phyloP scores from a whole-genome alignment of 2,113 vertebrate genomes.

The Phodopus roborovskii region DNA sequence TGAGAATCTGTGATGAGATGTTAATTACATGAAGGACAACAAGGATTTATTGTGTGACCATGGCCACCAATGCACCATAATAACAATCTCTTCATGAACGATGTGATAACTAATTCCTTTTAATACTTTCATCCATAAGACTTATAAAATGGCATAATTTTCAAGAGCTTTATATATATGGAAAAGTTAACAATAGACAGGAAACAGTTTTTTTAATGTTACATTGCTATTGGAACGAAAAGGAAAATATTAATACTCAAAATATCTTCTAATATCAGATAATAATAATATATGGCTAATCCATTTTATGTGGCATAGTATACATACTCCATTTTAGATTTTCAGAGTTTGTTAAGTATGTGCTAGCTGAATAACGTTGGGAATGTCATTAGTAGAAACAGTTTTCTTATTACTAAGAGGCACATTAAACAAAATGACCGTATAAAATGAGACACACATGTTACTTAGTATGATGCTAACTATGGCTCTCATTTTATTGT shows the following conservation, averaged over 20 bases:
- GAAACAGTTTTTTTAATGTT: background rate
- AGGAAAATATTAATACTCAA: background rate
- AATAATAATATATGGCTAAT: background rate
- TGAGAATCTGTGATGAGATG: background rate
- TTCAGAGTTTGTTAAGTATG: background rate
- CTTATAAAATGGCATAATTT: background rate
- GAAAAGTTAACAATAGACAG: background rate
- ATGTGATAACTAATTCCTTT: background rate
- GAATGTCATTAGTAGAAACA: background rate
- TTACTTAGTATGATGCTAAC: background rate
- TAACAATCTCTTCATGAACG: background rate
- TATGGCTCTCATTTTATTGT: background rate
- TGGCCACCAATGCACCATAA: background rate
- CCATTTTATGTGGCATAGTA: too few relatives aligned
- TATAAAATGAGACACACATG: background rate
- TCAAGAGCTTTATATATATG: background rate
- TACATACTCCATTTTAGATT: background rate
- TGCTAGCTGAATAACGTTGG: background rate
- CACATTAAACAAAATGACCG: background rate
- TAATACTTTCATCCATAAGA: background rate
- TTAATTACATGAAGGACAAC: background rate
- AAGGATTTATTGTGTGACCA: background rate
- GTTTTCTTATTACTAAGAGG: background rate
- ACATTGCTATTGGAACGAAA: background rate
- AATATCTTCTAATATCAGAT: background rate